A percentile compares a stretch with the other conserved stretches of the same genome.
phyloP scores from a whole-genome alignment of 2,113 vertebrate species.

The Gadus macrocephalus region DNA sequence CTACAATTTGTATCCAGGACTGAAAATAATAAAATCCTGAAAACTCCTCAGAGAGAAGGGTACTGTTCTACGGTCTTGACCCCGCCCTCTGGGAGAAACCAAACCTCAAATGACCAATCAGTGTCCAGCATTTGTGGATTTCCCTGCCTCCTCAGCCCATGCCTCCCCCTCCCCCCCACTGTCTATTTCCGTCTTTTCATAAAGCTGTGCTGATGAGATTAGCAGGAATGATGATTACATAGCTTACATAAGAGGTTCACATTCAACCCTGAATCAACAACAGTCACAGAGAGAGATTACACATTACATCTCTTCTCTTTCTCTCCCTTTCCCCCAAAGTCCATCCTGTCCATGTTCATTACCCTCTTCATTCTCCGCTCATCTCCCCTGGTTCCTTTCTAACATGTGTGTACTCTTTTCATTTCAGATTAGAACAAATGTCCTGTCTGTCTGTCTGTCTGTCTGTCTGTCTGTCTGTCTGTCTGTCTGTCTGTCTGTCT shows the following conservation, averaged over 20 bases:
- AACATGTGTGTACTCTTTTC: neutral
- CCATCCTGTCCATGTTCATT: neutral
- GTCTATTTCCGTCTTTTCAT: conserved; percentile 1
- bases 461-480: neutral
- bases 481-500: neutral
- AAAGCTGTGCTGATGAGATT: conserved; percentile 10
- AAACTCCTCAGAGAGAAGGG: no score
- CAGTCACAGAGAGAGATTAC: neutral
- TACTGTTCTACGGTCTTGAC: neutral
- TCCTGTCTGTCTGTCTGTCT: neutral
- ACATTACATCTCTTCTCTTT: neutral
- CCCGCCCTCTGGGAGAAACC: neutral
- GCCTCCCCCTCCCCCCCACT: neutral
- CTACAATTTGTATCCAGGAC: no score
- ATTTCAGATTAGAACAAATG: neutral
- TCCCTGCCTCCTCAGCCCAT: neutral
- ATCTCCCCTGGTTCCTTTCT: neutral
- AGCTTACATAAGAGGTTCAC: conserved; percentile 3
- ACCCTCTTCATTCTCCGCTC: neutral
- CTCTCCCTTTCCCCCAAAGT: neutral
- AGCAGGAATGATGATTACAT: conserved; percentile 2
- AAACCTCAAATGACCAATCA: neutral
- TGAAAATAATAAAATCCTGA: no score
- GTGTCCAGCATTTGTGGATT: neutral
- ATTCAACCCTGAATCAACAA: neutral